Evolutionary conservation across 1,140 invertebrate genomes (phyloP), one percentile per base, ranked within the genome.

Genomic region (Oscheius sp.): DNA sequence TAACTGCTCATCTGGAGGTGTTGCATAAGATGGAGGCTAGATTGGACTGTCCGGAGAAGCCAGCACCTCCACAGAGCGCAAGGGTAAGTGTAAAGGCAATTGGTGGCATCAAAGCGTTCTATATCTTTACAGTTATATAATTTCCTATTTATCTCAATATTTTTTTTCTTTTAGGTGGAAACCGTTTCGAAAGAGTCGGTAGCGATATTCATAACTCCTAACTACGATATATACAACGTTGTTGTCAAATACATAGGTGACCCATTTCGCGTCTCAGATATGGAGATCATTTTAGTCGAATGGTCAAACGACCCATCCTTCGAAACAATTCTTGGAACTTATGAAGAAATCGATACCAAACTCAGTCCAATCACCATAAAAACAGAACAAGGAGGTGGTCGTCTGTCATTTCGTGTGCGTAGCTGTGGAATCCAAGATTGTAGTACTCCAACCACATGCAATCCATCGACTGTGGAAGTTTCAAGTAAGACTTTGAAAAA

Each of bases 291-390:
- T 84, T 34, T 79, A 88, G 88, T 89, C 62, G 87, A 89, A 79
- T 92, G 83, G 94, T 93, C 92, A 75, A 88, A 88, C 4, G 88
- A 89, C 58, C 89, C 91, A 29, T 90, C 92, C 80, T 95, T 95
- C 85, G 88, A 89, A 3, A 88, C 89, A 61, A 86, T 94, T 61
- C 89, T 89, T 61, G 92, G 91, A 88, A 35, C 32, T 32, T 63
- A 32, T 1, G 61, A 36, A n/a, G 61, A 63, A 26, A 10, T 34
- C 26, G 61, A 63, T 32, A 29, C 35, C 10, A 63, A 18, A 13
- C 15, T 13, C 0, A 63, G 15, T 38, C 31, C 61, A 29, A 63
- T 26, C 10, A 63, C 32, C 26, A 32, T 68, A 13, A 52, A 26
- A 64, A 31, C 15, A 13, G 29, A 42, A 29, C 52, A 68, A 26